phyloP scores from a whole-genome alignment of 2,888 invertebrate genomes.

The Drosophila affinis region DNA sequence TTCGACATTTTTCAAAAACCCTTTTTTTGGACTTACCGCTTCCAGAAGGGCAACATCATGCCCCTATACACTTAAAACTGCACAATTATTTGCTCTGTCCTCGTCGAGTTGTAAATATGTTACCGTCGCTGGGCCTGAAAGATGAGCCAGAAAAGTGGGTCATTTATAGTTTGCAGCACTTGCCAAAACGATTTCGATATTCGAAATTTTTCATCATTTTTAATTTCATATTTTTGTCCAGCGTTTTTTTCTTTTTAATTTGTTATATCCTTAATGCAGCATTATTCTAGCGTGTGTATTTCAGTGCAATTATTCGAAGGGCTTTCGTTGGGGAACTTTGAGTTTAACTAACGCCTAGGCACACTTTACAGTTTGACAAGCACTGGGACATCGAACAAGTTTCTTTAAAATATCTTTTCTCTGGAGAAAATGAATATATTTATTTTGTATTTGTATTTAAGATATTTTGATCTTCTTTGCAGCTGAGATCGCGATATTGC shows the following conservation, averaged over 20 bases:
- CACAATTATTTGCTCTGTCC: slow-evolving; percentile 65
- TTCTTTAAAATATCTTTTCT: neutral
- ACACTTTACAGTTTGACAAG: slow-evolving; percentile 45
- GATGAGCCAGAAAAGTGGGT: slow-evolving; percentile 59
- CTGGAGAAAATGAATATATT: neutral
- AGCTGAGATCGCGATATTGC: neutral
- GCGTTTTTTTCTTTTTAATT: neutral
- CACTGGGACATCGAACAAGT: slow-evolving; percentile 17
- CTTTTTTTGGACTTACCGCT: slow-evolving; percentile 79
- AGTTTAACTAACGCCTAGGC: neutral
- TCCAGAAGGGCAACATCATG: slow-evolving; percentile 83
- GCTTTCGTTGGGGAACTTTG: neutral
- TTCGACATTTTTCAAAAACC: neutral
- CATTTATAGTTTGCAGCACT: slow-evolving; percentile 51
- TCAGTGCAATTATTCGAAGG: neutral
- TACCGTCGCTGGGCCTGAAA: slow-evolving; percentile 73
- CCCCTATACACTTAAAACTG: slow-evolving; percentile 79
- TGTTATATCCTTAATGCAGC: neutral
- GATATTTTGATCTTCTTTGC: neutral
- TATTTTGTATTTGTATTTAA: neutral
- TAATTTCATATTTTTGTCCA: neutral
- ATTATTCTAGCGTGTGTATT: neutral
- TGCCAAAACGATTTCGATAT: slow-evolving; percentile 6
- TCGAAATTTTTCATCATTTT: neutral
- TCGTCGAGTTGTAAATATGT: slow-evolving; percentile 68